Percentiles rank a stretch among this genome's conserved stretches.
These are phyloP conservation scores for Chymomyza procnemis DNA, from an alignment of 2,888 invertebrate genomes.

Conservation along the genomic window DNA sequence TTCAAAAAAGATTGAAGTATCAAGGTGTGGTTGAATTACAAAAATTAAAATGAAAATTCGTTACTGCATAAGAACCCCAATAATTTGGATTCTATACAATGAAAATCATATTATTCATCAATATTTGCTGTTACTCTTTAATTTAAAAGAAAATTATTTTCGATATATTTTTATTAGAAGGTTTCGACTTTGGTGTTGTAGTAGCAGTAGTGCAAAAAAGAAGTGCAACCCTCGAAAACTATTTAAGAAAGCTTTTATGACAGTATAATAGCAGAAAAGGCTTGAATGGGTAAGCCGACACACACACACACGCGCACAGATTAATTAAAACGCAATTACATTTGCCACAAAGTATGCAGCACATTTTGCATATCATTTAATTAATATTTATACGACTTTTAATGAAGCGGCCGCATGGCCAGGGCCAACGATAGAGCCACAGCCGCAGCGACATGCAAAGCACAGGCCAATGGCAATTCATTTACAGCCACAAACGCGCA, in stretches of 20 bases:
- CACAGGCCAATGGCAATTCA: conserved; percentile 37
- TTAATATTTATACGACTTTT: conserved; percentile 66
- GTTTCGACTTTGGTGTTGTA: no score
- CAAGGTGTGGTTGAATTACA: no score
- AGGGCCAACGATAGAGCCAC: conserved; percentile 3
- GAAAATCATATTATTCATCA: no score
- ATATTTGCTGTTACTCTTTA: no score
- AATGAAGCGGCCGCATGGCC: conserved; percentile 34
- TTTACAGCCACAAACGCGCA: conserved; percentile 29
- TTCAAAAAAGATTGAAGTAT: no score
- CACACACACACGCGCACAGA: neutral
- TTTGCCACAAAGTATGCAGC: conserved; percentile 63
- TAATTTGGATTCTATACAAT: no score
- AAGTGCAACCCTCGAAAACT: neutral
- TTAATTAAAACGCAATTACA: conserved; percentile 22
- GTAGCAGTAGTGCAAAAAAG: no score
- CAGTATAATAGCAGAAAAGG: conserved; percentile 18
- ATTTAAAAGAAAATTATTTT: no score
- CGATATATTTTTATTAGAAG: no score
- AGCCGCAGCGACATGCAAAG: neutral
- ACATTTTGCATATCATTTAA: conserved; percentile 57
- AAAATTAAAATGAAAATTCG: no score
- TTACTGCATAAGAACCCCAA: no score
- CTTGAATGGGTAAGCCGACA: neutral
- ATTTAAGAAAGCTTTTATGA: neutral